phyloP scores from a whole-genome alignment of 1,140 invertebrate genomes.

The Orius laevigatus region DNA sequence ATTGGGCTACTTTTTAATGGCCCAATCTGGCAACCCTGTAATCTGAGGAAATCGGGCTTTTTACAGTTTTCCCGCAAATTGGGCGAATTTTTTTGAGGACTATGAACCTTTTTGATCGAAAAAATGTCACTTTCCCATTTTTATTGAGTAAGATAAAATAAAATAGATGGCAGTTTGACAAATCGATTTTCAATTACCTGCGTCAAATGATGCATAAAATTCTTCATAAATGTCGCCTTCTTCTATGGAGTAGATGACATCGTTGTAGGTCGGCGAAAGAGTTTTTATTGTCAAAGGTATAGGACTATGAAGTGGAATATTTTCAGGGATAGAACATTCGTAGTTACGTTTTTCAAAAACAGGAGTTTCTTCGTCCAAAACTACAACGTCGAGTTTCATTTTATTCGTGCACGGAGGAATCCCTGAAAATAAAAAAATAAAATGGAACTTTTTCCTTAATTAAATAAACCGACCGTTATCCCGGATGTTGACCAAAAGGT shows the following conservation, averaged over 20 bases:
- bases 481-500: conserved; percentile 70
- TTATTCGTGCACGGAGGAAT: conserved; percentile 59
- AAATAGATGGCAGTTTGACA: no score
- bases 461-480: conserved; percentile 71
- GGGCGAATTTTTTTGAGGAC: no score
- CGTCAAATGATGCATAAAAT: conserved; percentile 73
- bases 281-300: conserved; percentile 62
- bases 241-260: conserved; percentile 60
- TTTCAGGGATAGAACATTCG: conserved; percentile 61
- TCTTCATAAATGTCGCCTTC: conserved; percentile 62
- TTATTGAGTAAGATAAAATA: no score
- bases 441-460: conserved; percentile 8
- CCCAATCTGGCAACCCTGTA: no score
- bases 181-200: conserved; percentile 46
- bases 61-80: no score
- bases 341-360: conserved; percentile 79
- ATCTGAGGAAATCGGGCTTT: no score
- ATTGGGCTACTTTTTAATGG: no score
- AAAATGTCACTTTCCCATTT: no score
- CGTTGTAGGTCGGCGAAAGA: conserved; percentile 59
- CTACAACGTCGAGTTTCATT: conserved; percentile 67
- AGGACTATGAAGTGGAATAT: conserved; percentile 60
- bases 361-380: conserved; percentile 73
- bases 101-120: no score
- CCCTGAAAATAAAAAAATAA: conserved; percentile 32